A percentile compares a stretch with the other conserved stretches of the same genome.
phyloP scores from a whole-genome alignment of 2,797 vertebrate species.

The Aviceda leuphotes region DNA sequence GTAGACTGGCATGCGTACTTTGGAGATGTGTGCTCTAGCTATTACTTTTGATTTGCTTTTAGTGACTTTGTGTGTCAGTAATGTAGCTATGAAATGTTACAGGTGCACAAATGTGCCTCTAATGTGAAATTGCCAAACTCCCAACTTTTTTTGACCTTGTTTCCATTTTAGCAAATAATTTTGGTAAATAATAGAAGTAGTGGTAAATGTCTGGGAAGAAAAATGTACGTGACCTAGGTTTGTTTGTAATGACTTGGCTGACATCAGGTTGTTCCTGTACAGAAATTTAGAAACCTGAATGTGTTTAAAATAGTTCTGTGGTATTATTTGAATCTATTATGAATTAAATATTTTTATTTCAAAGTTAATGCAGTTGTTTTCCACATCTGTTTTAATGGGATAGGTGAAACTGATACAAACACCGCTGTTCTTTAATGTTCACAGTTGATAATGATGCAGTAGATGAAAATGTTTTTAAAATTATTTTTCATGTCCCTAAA shows the following conservation, averaged over 20 bases:
- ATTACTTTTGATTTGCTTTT: neutral
- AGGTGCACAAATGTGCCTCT: neutral
- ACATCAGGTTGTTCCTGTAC: neutral
- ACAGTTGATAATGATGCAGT: neutral
- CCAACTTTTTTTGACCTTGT: neutral
- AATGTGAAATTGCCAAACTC: neutral
- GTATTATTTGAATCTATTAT: neutral
- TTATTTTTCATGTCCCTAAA: neutral
- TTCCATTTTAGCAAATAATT: neutral
- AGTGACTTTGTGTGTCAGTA: neutral
- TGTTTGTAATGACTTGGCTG: neutral
- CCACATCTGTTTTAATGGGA: neutral
- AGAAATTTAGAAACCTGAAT: neutral
- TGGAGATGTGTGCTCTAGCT: fast-evolving
- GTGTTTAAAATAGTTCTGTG: neutral
- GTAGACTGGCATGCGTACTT: neutral
- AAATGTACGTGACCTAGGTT: neutral
- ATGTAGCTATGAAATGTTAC: neutral
- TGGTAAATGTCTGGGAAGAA: neutral
- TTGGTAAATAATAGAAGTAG: neutral
- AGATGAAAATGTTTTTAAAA: neutral
- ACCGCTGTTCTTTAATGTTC: neutral
- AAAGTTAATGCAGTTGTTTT: neutral
- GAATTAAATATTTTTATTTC: neutral
- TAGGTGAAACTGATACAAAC: neutral